Conservation (phyloP, 2,888 invertebrate genomes). For the Hirtodrosophila trivittata region DNA sequence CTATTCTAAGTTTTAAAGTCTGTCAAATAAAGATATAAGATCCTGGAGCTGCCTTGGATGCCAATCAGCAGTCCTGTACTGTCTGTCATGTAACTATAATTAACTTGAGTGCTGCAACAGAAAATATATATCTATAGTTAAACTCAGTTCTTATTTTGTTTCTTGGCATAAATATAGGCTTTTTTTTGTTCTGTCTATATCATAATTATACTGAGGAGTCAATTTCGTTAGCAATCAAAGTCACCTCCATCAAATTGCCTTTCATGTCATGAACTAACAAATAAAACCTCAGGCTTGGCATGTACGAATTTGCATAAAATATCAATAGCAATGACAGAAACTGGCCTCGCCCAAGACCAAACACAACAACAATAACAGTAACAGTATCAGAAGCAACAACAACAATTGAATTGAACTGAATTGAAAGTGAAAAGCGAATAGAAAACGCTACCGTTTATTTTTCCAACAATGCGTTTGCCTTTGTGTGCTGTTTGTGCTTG, state of each 20-base stretch:
- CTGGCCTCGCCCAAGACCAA: slow-evolving; percentile 41
- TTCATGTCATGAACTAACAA: slow-evolving; percentile 26
- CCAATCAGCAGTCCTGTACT: too few species aligned
- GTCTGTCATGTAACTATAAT: too few species aligned
- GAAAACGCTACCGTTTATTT: slow-evolving; percentile 66
- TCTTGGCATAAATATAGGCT: too few species aligned
- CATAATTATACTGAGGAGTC: too few species aligned
- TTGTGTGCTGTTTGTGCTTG: slow-evolving; percentile 24
- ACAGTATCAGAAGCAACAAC: slow-evolving; percentile 1
- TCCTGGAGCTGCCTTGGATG: too few species aligned
- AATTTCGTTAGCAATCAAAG: not conserved
- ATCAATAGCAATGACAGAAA: slow-evolving; percentile 36
- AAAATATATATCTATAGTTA: not conserved
- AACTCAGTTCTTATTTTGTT: not conserved
- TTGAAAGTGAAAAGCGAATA: slow-evolving; percentile 66
- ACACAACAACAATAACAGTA: slow-evolving; percentile 7
- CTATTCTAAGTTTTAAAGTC: too few species aligned
- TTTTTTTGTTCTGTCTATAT: not conserved
- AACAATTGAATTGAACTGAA: slow-evolving; percentile 12
- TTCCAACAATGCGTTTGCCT: slow-evolving; percentile 11
- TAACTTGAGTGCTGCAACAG: not conserved
- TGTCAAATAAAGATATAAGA: too few species aligned
- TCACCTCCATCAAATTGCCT: slow-evolving; percentile 4
- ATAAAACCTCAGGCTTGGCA: slow-evolving; percentile 30
- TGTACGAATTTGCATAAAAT: slow-evolving; percentile 61